Evolutionary conservation across 2,888 invertebrate genomes (phyloP).

Genomic region (Strigamia crassipes): DNA sequence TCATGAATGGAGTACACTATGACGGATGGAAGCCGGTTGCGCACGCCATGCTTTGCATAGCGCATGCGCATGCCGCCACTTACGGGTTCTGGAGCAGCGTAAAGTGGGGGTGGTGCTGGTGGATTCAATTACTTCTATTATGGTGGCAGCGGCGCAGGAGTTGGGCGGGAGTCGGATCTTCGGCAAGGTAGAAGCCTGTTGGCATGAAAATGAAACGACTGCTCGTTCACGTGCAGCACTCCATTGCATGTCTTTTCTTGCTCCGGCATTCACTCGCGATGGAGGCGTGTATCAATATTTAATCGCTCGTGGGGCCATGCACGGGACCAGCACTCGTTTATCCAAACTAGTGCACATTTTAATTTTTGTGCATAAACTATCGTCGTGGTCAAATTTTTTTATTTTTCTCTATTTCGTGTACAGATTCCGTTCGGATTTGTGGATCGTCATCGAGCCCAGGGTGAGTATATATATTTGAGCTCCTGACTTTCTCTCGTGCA

Average conservation of each 20-base stretch:
- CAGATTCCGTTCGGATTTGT: constrained; percentile 47
- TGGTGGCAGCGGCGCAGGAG: constrained; percentile 44
- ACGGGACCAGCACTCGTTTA: constrained; percentile 24
- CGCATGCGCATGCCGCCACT: constrained; percentile 44
- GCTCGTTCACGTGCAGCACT: constrained; percentile 17
- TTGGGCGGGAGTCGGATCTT: constrained; percentile 42
- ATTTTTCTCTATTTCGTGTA: background rate
- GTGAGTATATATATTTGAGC: constrained; percentile 38
- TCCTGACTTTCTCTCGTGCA: background rate
- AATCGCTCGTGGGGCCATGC: constrained; percentile 5
- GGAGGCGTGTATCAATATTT: background rate
- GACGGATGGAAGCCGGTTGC: constrained; percentile 46
- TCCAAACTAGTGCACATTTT: background rate
- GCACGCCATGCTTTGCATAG: constrained; percentile 43
- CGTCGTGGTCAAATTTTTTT: background rate
- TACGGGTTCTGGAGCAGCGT: constrained; percentile 43
- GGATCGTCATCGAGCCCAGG: constrained; percentile 45
- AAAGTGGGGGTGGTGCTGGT: constrained; percentile 39
- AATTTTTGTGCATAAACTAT: background rate
- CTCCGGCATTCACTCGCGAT: background rate
- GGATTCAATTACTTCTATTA: constrained; percentile 47
- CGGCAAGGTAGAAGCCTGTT: constrained; percentile 40
- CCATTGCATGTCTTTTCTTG: background rate
- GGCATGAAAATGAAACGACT: constrained; percentile 30
- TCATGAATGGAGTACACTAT: constrained; percentile 47